Base-by-base conservation (phyloP, 1,140 invertebrate species). In the Hyposmocoma kahamanoa region DNA sequence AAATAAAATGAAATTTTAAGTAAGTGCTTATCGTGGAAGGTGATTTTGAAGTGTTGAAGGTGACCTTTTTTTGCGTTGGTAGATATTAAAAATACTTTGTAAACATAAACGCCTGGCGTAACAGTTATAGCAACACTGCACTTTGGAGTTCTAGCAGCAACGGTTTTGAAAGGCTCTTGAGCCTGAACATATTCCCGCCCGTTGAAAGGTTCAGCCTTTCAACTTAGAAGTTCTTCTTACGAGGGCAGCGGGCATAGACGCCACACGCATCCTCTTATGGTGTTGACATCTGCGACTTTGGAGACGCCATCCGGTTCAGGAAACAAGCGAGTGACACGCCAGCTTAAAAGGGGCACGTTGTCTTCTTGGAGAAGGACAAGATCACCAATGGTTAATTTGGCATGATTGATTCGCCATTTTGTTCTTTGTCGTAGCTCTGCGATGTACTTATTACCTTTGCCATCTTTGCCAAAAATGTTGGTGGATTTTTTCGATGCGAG, bases 401-500 rank as follows among this genome's bases (percentile, higher is more conserved):
- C 28, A 1, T 10, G 10, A 13, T 30, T 38, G 34, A 17, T 38
- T 17, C 13, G 30, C 60, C 68, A 69, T 58, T 70, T 76, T n/a
- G 32, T 26, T 36, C 56, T 21, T 18, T 58, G 52, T 41, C 72
- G 66, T 6, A 59, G 38, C 15, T 44, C 53, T 9, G 30, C 19
- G 11, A 76, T 32, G 44, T 70, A 71, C 20, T 74, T 62, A 9
- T n/a, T n/a, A n/a, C n/a, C 36, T 42, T 15, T 41, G 28, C 59
- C 70, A 72, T 15, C 50, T 22, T 18, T 59, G 59, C 70, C 68
- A 74, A 57, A 79, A 69, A 26, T 49, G 39, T 55, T 62, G 56
- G 3, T 54, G 47, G 26, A 78, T 48, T 17, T 56, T 49, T 32
- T 69, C 26, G 1, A 54, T 34, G 9, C 18, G n/a, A n/a, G 43